A percentile compares a stretch with the other conserved stretches of the same genome.
phyloP scores from a whole-genome alignment of 2,888 invertebrate species.

The Rosalia funebris region DNA sequence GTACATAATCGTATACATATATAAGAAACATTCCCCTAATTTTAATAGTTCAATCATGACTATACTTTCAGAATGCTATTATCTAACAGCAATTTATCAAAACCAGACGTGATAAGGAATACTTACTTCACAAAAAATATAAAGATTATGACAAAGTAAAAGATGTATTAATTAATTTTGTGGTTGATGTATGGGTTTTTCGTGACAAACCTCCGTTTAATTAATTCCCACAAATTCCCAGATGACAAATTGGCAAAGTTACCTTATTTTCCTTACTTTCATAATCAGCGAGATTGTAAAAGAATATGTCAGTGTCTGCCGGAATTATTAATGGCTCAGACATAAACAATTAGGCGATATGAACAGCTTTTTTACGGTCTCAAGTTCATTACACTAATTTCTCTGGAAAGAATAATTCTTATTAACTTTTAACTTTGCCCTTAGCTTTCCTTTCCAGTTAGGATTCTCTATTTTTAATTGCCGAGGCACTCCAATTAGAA shows the following conservation, averaged over 20 bases:
- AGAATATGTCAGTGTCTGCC: slow-evolving; percentile 27
- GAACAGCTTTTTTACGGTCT: slow-evolving; percentile 18
- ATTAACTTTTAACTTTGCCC: neutral
- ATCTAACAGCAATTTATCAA: no score
- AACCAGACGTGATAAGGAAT: no score
- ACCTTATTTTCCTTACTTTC: slow-evolving; percentile 6
- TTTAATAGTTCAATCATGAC: no score
- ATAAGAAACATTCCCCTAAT: no score
- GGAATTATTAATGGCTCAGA: slow-evolving; percentile 31
- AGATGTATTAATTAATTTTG: no score
- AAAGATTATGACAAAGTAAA: neutral
- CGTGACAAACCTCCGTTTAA: neutral
- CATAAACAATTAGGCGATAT: slow-evolving; percentile 26
- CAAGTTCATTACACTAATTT: slow-evolving; percentile 13
- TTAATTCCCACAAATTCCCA: neutral
- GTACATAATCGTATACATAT: no score
- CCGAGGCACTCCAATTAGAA: slow-evolving; percentile 6
- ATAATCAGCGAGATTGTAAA: slow-evolving; percentile 28
- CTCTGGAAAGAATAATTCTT: slow-evolving; percentile 8
- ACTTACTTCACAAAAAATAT: no score
- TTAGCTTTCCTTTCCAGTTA: neutral
- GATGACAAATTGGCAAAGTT: neutral
- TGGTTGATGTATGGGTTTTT: no score
- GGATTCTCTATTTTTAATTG: slow-evolving; percentile 1
- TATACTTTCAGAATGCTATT: no score